Conservation (phyloP, 2,888 invertebrate genomes). For the Argyra leucocephala region DNA sequence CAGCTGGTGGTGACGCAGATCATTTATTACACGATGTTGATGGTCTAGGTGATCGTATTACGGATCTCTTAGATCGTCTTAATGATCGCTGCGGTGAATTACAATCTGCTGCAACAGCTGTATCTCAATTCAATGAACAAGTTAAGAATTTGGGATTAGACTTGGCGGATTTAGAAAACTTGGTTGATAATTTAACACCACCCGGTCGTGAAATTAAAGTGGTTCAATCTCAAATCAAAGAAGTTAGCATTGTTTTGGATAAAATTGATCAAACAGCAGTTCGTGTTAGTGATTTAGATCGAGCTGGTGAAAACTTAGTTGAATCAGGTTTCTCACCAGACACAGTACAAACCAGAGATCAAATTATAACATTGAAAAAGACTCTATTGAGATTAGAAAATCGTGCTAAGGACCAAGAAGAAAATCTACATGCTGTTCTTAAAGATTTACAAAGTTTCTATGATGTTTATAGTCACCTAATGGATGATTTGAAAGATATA, state of each 20-base stretch:
- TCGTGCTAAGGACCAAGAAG: conserved; percentile 65
- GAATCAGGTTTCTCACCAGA: conserved; percentile 80
- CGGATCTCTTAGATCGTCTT: conserved; percentile 65
- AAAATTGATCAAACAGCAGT: conserved; percentile 59
- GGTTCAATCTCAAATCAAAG: conserved; percentile 73
- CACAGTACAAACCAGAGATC: conserved; percentile 68
- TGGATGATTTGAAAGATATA: conserved; percentile 68
- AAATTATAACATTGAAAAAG: conserved; percentile 64
- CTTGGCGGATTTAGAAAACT: conserved; percentile 68
- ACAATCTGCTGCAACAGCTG: conserved; percentile 77
- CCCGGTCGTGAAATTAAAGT: conserved; percentile 80
- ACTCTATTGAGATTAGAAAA: conserved; percentile 74
- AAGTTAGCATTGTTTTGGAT: conserved; percentile 57
- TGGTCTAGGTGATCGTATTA: conserved; percentile 63
- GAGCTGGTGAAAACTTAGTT: conserved; percentile 65
- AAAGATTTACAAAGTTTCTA: conserved; percentile 78
- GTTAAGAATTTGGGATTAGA: conserved; percentile 70
- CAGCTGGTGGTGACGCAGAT: conserved; percentile 65
- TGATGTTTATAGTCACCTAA: conserved; percentile 60
- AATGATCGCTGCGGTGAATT: conserved; percentile 69
- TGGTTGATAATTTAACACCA: conserved; percentile 74
- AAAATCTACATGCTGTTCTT: conserved; percentile 66
- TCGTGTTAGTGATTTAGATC: conserved; percentile 57
- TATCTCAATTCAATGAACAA: conserved; percentile 80
- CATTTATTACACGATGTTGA: conserved; percentile 71